phyloP scores from a whole-genome alignment of 2,888 invertebrate genomes.

The Caenorhabditis afra region DNA sequence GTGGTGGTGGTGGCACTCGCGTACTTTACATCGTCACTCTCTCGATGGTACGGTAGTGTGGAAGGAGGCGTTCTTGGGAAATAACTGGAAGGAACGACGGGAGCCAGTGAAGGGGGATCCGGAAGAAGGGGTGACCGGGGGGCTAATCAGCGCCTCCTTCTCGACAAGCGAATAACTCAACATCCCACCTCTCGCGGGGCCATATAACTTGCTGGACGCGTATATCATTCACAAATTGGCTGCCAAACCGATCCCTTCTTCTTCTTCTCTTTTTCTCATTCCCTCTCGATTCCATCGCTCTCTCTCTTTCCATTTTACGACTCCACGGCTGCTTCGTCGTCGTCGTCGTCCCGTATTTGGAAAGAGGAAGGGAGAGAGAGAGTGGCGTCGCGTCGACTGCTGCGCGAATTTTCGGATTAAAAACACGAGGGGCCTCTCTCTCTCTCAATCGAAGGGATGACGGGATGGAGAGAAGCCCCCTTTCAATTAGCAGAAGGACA shows the following conservation, averaged over 20 bases:
- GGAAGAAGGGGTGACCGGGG: too few relatives aligned
- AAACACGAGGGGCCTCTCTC: constrained; percentile 17
- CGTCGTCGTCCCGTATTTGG: constrained; percentile 35
- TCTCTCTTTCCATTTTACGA: constrained; percentile 33
- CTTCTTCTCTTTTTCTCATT: constrained; percentile 5
- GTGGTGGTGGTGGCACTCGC: not conserved
- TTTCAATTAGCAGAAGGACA: constrained; percentile 49
- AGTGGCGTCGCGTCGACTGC: constrained; percentile 23
- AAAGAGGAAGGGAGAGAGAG: constrained; percentile 12
- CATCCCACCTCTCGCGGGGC: constrained; percentile 21
- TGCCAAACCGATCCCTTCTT: constrained; percentile 1
- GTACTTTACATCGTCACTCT: constrained; percentile 18
- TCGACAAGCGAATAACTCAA: constrained; percentile 21
- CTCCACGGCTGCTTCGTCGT: constrained; percentile 28
- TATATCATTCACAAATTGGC: constrained; percentile 24
- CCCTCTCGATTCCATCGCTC: not conserved
- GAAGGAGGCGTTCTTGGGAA: not conserved
- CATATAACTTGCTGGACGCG: constrained; percentile 8
- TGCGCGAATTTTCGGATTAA: constrained; percentile 54
- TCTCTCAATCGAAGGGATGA: not conserved
- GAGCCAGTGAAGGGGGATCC: too few relatives aligned
- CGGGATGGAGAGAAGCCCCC: not conserved
- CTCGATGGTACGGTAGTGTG: constrained; percentile 1
- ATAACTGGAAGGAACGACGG: too few relatives aligned
- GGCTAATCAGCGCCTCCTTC: too few relatives aligned